Conservation (phyloP, 2,113 vertebrate genomes). For the Pedetes capensis region DNA sequence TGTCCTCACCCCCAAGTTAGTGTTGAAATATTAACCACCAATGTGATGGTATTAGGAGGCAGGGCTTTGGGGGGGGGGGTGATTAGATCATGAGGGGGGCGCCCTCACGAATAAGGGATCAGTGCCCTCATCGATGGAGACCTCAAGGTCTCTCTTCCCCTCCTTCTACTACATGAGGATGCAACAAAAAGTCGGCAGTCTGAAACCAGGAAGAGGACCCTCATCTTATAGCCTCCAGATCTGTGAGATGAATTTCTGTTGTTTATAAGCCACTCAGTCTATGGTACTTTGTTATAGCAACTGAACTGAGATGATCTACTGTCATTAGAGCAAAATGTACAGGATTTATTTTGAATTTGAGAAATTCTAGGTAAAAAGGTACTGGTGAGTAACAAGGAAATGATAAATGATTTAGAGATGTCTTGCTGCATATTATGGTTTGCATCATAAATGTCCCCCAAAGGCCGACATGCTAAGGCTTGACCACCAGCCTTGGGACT, state of each 20-base stretch:
- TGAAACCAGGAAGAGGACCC: not conserved
- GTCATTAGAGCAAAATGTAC: not conserved
- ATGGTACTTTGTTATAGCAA: not conserved
- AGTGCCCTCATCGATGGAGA: not conserved
- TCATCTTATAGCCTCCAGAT: not conserved
- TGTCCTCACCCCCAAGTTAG: too few species aligned
- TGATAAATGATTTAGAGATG: accelerated
- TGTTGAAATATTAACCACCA: not conserved
- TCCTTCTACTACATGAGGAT: not conserved
- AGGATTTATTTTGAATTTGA: not conserved
- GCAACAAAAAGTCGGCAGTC: not conserved
- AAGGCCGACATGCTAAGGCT: not conserved
- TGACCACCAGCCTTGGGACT: not conserved
- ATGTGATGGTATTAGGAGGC: too few species aligned
- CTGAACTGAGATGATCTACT: not conserved
- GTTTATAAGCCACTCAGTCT: too few species aligned
- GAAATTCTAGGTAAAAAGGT: not conserved
- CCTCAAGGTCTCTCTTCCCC: not conserved
- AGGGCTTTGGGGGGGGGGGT: not conserved
- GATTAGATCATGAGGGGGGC: not conserved
- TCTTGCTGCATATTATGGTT: not conserved
- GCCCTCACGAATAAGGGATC: not conserved
- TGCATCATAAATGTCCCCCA: not conserved
- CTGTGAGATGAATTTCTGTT: not conserved
- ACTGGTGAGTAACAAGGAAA: not conserved